These are phyloP conservation scores for Enteromius afrohamiltoni DNA, from an alignment of 2,797 vertebrate species.

Conservation along the genomic window DNA sequence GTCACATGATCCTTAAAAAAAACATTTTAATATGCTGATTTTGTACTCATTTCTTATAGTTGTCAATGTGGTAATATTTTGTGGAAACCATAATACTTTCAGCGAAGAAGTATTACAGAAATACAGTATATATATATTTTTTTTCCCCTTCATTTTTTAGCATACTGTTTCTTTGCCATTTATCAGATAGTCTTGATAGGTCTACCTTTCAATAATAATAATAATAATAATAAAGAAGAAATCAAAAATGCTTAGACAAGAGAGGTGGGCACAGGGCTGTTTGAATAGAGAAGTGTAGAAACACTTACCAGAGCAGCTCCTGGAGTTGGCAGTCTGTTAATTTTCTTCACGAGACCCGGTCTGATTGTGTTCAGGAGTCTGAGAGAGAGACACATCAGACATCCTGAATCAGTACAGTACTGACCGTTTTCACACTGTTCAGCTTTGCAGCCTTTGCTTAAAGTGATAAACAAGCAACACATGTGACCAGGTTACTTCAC, in stretches of 20 bases:
- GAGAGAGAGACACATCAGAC: conserved; percentile 33
- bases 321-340: conserved; percentile 93
- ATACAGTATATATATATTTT: too few species aligned
- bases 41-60: not conserved
- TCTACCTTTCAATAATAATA: not conserved
- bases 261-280: not conserved
- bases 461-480: not conserved
- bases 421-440: not conserved
- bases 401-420: not conserved
- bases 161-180: not conserved
- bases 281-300: not conserved
- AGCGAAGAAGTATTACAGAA: too few species aligned
- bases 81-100: too few species aligned
- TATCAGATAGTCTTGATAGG: not conserved
- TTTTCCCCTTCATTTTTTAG: too few species aligned
- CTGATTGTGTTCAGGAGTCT: conserved; percentile 96
- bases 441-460: not conserved
- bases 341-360: conserved; percentile 94
- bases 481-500: not conserved
- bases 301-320: conserved; percentile 93
- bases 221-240: not conserved
- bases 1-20: too few species aligned
- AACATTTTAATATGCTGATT: too few species aligned
- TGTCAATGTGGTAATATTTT: not conserved
- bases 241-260: not conserved